Conservation (phyloP, 2,113 vertebrate species). For the Trogon surrucura region DNA sequence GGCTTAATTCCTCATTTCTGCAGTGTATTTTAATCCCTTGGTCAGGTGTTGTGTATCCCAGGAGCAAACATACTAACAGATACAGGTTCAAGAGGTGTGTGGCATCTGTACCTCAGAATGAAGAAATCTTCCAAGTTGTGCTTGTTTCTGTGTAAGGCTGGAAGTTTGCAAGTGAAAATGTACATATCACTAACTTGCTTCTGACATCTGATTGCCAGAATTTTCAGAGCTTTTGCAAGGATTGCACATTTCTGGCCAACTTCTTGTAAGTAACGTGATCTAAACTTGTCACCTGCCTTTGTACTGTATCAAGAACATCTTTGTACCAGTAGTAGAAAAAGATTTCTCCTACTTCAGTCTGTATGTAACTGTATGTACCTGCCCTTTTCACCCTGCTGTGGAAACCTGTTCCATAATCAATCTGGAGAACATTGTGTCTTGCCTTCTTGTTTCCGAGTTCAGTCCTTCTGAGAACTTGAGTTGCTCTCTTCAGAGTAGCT, state of each 20-base stretch:
- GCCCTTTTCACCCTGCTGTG: background rate
- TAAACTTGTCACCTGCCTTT: background rate
- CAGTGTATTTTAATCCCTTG: background rate
- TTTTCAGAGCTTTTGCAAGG: background rate
- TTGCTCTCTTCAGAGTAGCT: background rate
- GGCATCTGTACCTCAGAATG: background rate
- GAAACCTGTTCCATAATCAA: background rate
- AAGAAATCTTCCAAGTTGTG: background rate
- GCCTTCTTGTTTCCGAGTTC: background rate
- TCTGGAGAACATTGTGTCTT: background rate
- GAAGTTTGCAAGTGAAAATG: background rate
- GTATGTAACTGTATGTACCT: fast-evolving
- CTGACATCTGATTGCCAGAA: background rate
- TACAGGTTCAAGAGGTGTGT: fast-evolving
- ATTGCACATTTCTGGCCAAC: background rate
- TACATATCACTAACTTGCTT: background rate
- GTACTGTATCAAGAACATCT: background rate
- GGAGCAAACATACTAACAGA: background rate
- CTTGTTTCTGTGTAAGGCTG: background rate
- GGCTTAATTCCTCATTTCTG: background rate
- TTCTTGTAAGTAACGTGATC: fast-evolving
- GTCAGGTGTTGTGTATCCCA: background rate
- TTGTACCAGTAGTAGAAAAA: background rate
- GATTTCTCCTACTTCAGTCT: background rate
- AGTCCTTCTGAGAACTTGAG: background rate